Evolutionary conservation across 2,113 vertebrate genomes (phyloP).

Genomic region (Hippocampus abdominalis): DNA sequence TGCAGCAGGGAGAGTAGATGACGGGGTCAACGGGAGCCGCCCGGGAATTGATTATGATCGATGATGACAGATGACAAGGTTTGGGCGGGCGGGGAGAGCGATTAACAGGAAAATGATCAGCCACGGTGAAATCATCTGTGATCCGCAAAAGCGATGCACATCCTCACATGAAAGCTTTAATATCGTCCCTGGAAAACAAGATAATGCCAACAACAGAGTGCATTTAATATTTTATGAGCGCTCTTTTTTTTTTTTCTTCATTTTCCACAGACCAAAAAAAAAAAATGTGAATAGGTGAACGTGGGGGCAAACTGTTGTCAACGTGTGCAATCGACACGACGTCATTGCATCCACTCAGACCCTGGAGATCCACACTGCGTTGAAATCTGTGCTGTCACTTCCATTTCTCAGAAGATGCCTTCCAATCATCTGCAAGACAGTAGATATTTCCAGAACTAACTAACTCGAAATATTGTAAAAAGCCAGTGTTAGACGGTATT

Average conservation of each 20-base stretch:
- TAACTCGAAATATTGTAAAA: constrained; percentile 44
- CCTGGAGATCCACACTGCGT: constrained; percentile 45
- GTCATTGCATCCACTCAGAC: constrained; percentile 45
- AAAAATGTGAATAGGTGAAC: constrained; percentile 15
- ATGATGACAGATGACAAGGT: constrained; percentile 67
- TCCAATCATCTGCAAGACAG: constrained; percentile 48
- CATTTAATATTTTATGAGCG: constrained; percentile 6
- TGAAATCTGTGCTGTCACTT: constrained; percentile 45
- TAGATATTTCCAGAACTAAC: constrained; percentile 54
- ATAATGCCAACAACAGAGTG: not conserved
- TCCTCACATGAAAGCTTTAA: constrained; percentile 18
- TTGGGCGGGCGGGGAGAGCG: constrained; percentile 52
- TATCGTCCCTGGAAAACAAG: constrained; percentile 7
- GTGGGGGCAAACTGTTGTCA: constrained; percentile 20
- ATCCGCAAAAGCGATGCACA: constrained; percentile 44
- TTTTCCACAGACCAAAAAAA: constrained; percentile 24
- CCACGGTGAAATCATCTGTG: constrained; percentile 49
- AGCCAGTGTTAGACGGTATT: constrained; percentile 36
- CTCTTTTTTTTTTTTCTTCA: not conserved
- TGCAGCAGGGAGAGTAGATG: constrained; percentile 78
- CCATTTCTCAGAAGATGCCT: constrained; percentile 40
- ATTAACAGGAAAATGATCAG: constrained; percentile 67
- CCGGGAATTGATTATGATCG: constrained; percentile 81
- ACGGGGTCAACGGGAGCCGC: constrained; percentile 77
- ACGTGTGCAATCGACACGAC: constrained; percentile 14